Percentiles rank a stretch among this genome's conserved stretches.
These are phyloP conservation scores for Ametastegia equiseti DNA, from an alignment of 2,888 invertebrate genomes.

Conservation along the genomic window DNA sequence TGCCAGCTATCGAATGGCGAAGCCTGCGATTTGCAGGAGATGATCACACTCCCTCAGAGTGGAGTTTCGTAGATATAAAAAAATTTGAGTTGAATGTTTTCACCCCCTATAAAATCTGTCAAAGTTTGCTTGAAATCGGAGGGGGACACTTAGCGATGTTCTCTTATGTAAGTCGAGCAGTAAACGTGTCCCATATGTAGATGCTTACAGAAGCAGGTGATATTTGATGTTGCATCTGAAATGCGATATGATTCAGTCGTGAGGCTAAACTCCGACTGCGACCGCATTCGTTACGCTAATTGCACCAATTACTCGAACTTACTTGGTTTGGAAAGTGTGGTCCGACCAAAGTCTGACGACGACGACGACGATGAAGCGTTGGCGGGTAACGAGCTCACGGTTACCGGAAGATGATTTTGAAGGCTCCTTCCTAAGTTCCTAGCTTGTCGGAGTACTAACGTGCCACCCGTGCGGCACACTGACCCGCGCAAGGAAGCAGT, in stretches of 20 bases:
- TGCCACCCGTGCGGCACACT: constrained; percentile 31
- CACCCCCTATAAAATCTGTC: no score
- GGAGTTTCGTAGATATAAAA: no score
- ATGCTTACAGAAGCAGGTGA: neutral
- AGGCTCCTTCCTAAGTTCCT: neutral
- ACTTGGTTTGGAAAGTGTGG: neutral
- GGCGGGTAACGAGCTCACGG: neutral
- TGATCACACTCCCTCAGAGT: no score
- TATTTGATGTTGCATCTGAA: neutral
- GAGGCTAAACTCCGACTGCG: neutral
- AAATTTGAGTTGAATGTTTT: no score
- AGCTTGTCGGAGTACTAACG: constrained; percentile 11
- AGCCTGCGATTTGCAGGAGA: no score
- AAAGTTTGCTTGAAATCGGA: no score
- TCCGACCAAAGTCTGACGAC: neutral
- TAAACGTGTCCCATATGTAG: neutral
- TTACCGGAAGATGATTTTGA: constrained; percentile 24
- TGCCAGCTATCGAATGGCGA: no score
- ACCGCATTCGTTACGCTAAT: constrained; percentile 7
- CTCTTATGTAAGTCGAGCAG: neutral
- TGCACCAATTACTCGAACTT: constrained; percentile 2
- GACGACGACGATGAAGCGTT: neutral
- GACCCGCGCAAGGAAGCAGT: constrained; percentile 43
- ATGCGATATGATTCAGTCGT: constrained; percentile 1
- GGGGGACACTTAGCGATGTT: no score